Base-by-base conservation (phyloP, 2,113 vertebrate genomes). In the Butastur rufipennis region DNA sequence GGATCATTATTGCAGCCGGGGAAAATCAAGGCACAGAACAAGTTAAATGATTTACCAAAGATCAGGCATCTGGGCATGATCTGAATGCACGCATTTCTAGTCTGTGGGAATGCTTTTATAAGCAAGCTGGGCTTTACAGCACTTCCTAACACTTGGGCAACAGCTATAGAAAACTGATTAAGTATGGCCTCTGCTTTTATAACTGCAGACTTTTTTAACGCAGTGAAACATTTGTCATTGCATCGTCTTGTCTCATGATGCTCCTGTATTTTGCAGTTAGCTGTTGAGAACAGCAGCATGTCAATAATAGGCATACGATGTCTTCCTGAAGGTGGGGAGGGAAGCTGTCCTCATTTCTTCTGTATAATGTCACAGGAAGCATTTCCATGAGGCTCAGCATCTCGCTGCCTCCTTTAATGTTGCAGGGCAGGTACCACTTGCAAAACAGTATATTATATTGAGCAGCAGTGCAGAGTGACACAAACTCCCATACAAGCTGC, bases 401-500 rank as follows among this genome's bases (percentile, higher is more conserved):
- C 92, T 74, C 29, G 0, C 32, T 22, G n/a, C 61, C 23, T 23
- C 86, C 22, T 45, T 19, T 10, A 8, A 2, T 0, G 16, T 6
- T 7, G 16, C 72, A 4, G 9, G 25, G 61, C 72, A 34, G 63
- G 65, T 29, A 16, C 58, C 25, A 0, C 36, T 34, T 25, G n/a
- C 25, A 8, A 4, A 6, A 7, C 5, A 0, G 7, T 0, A 0
- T 1, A 2, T 4, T 2, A n/a, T 34, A 3, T 6, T 2, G 63
- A 82, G 80, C 74, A 61, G 74, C 74, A 31, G 13, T 0, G 27
- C n/a, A 7, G 77, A 9, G 48, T 1, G 16, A 40, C 50, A 8
- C 52, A 4, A 26, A 8, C 26, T 67, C 65, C 59, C 29, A 1
- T 0, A 4, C 0, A 3, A 32, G 36, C 6, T 0, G 0, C 34